These are phyloP conservation scores for Pyrrhosoma nymphula DNA, from an alignment of 2,888 invertebrate species.

Conservation along the genomic window DNA sequence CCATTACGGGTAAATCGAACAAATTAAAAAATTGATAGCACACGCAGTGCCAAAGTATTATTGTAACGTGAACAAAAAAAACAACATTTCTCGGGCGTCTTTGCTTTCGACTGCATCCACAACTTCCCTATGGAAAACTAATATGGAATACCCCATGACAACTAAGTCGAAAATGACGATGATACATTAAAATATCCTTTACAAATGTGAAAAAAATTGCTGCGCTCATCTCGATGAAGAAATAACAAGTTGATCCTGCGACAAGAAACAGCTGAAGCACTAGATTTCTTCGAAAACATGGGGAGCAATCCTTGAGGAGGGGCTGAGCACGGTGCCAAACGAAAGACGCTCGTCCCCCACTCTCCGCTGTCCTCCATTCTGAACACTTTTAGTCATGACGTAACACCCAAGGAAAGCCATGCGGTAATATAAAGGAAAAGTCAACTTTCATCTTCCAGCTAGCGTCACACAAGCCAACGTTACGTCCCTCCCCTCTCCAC, in stretches of 20 bases:
- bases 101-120: too few species aligned
- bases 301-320: not conserved
- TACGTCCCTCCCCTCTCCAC: not conserved
- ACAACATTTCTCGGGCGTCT: too few species aligned
- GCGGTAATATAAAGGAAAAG: slow-evolving; percentile 35
- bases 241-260: not conserved
- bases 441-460: not conserved
- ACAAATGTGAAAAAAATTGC: too few species aligned
- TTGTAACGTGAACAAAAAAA: too few species aligned
- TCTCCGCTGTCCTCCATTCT: not conserved
- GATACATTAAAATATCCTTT: too few species aligned
- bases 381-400: slow-evolving; percentile 22
- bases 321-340: not conserved
- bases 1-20: too few species aligned
- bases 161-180: too few species aligned
- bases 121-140: too few species aligned
- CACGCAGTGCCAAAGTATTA: too few species aligned
- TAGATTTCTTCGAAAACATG: not conserved
- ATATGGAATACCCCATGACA: too few species aligned
- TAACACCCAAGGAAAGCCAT: slow-evolving; percentile 38
- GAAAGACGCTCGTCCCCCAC: not conserved
- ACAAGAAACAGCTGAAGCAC: not conserved
- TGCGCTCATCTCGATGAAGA: not conserved
- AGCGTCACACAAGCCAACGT: not conserved
- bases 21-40: too few species aligned